phyloP scores from a whole-genome alignment of 2,888 invertebrate species.

The Papilio elwesi region DNA sequence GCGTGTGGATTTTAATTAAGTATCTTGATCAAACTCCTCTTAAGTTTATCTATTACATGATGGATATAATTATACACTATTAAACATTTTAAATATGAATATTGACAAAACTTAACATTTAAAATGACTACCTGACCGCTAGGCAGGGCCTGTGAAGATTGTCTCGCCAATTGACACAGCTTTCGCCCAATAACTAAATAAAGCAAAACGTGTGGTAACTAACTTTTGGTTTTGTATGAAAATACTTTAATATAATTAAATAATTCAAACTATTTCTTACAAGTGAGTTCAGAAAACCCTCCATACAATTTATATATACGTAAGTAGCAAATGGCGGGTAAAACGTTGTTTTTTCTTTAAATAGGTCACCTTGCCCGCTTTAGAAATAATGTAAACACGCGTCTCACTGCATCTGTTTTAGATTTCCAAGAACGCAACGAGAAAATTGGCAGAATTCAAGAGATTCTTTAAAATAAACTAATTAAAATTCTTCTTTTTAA shows the following conservation, averaged over 20 bases:
- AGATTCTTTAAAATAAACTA: constrained; percentile 8
- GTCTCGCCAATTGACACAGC: background rate
- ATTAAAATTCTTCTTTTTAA: background rate
- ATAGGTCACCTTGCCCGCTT: constrained; percentile 36
- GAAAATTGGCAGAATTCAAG: constrained; percentile 25
- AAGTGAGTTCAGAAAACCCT: background rate
- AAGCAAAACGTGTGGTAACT: background rate
- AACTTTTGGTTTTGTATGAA: background rate
- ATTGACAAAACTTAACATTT: no score
- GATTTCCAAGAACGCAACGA: constrained; percentile 30
- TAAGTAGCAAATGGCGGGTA: background rate
- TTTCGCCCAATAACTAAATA: background rate
- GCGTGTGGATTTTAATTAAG: background rate
- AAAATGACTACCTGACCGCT: no score
- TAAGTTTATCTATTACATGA: no score
- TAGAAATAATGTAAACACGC: constrained; percentile 38
- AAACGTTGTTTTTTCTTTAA: constrained; percentile 32
- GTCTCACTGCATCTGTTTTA: constrained; percentile 28
- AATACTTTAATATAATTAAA: background rate
- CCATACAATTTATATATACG: background rate
- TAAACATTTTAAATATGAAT: no score
- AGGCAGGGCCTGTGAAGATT: no score
- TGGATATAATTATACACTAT: no score
- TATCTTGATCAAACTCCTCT: background rate
- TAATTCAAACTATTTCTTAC: background rate